Base-by-base conservation (phyloP, 2,888 invertebrate species). In the Auanema sp. region DNA sequence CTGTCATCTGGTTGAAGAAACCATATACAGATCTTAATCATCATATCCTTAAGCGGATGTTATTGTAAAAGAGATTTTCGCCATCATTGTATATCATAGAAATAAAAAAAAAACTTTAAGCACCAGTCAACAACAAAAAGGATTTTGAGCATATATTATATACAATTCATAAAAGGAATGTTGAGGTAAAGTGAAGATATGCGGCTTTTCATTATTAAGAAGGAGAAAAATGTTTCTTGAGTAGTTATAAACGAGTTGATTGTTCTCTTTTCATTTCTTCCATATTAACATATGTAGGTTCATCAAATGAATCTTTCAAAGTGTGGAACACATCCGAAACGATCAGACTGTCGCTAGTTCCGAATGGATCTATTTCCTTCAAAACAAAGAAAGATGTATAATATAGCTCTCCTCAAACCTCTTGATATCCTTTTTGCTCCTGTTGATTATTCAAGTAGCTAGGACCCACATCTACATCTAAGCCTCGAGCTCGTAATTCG, bases 281-380 rank as follows among this genome's bases (percentile, higher is more conserved):
- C 21, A 72, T 65, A 60, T 72, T 72, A 21, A 70, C 72, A 58
- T 72, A 72, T 24, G 68, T 66, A 8, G 72, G 72, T 21, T 72
- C 72, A 18, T 70, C 64, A 33, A 33, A 33, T 8, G 33, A 33
- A 33, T 33, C 33, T 47, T 23, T 52, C n/a, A 52, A 21, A 4
- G 52, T 52, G 11, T 52, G 16, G 58, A 52, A 58, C 2, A 58
- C 49, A 41, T 60, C 60, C 11, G 68, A 68, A 16, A 72, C 49
- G 6, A 70, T 47, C 25, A 72, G 60, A 59, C 72, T 72, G 52
- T 69, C 72, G 12, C 66, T 64, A 21, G 72, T 70, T 14, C 70
- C 68, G 41, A 54, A 70, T 33, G 65, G 66, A 53, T 70, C 67
- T 12, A 52, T 40, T 24, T n/a, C 21, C 14, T 41, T 40, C 12